Percentiles rank a stretch among this genome's conserved stretches.
phyloP scores from a whole-genome alignment of 2,888 invertebrate species.

The Muscina levida region DNA sequence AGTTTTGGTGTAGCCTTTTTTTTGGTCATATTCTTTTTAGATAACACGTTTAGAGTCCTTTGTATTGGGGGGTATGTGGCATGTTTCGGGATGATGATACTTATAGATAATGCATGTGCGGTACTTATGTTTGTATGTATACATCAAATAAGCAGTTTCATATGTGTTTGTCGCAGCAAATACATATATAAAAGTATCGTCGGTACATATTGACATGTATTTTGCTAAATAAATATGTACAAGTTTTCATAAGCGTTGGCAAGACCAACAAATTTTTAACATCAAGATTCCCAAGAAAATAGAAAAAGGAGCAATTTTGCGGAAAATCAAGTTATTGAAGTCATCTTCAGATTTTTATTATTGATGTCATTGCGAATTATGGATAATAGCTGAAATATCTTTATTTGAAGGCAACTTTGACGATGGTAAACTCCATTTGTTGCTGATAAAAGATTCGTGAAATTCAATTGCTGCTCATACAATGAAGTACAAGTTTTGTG shows the following conservation, averaged over 20 bases:
- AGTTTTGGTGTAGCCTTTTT: not conserved
- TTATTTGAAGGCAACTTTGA: conserved; percentile 11
- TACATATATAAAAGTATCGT: not conserved
- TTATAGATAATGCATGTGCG: conserved; percentile 28
- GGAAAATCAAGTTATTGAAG: conserved; percentile 30
- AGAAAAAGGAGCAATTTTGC: not conserved
- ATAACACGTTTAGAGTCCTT: conserved; percentile 27
- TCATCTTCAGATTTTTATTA: not conserved
- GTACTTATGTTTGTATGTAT: conserved; percentile 11
- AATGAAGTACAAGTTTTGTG: too few species aligned
- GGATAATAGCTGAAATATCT: conserved; percentile 5
- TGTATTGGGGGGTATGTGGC: not conserved
- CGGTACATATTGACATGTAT: not conserved
- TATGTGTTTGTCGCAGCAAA: not conserved
- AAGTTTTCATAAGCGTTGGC: too few species aligned
- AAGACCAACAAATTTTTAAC: not conserved
- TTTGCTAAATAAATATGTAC: not conserved
- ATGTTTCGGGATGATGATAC: conserved; percentile 13
- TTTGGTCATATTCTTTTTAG: conserved; percentile 7
- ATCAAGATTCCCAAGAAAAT: not conserved
- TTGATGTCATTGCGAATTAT: conserved; percentile 15
- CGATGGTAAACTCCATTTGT: not conserved
- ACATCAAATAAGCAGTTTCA: not conserved
- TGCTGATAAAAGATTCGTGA: not conserved
- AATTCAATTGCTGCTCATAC: not conserved